A percentile compares a stretch with the other conserved stretches of the same genome.
Conservation (phyloP, 2,113 vertebrate genomes). For the Anhinga rufa region DNA sequence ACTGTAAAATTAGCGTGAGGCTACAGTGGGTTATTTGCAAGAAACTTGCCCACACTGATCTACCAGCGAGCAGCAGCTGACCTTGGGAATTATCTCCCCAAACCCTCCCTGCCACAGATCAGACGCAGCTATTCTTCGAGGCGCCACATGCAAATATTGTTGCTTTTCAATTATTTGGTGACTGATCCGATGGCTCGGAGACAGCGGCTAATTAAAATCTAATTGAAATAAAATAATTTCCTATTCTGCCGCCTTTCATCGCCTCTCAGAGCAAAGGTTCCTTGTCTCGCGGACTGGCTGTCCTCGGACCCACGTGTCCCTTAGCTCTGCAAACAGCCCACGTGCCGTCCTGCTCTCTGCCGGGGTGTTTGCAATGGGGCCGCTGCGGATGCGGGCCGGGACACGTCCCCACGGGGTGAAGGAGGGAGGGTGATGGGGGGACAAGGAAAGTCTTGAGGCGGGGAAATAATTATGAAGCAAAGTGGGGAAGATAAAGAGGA, state of each 20-base stretch:
- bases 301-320: background rate
- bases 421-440: background rate
- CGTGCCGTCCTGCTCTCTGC: background rate
- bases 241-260: slow-evolving; percentile 22
- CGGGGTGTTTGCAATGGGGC: background rate
- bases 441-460: background rate
- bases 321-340: slow-evolving; percentile 2
- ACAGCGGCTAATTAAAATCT: slow-evolving; percentile 76
- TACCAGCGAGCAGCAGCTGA: slow-evolving; percentile 18
- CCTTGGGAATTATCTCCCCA: slow-evolving; percentile 56
- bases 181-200: slow-evolving; percentile 53
- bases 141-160: slow-evolving; percentile 64
- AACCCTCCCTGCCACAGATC: slow-evolving; percentile 44
- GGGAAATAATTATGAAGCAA: background rate
- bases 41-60: slow-evolving; percentile 25
- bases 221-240: slow-evolving; percentile 75
- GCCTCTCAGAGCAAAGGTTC: slow-evolving; percentile 23
- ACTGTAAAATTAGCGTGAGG: slow-evolving; percentile 51
- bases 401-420: background rate
- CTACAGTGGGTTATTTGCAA: slow-evolving; percentile 9
- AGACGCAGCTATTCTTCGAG: slow-evolving; percentile 52
- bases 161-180: slow-evolving; percentile 72
- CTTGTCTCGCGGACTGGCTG: background rate
- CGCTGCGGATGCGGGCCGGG: background rate
- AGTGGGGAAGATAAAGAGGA: background rate